A percentile compares a stretch with the other conserved stretches of the same genome.
phyloP scores from a whole-genome alignment of 2,113 vertebrate genomes.

The Trogon surrucura region DNA sequence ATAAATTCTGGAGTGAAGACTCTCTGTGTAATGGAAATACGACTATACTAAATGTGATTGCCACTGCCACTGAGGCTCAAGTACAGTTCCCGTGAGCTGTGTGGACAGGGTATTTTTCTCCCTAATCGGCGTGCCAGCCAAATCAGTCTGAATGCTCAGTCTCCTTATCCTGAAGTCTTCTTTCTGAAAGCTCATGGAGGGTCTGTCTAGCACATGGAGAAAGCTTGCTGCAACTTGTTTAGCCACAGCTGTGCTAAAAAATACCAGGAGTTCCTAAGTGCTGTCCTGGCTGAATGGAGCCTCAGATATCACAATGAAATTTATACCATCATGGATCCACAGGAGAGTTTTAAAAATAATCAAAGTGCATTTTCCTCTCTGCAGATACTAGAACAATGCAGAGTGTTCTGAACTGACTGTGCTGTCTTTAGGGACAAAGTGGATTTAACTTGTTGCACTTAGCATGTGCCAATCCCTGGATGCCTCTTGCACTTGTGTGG shows the following conservation, averaged over 20 bases:
- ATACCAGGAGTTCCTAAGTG: not conserved
- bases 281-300: not conserved
- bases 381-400: not conserved
- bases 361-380: not conserved
- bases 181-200: not conserved
- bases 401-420: not conserved
- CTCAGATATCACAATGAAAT: not conserved
- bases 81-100: not conserved
- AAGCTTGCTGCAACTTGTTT: not conserved
- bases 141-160: not conserved
- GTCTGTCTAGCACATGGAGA: not conserved
- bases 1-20: slow-evolving; percentile 24
- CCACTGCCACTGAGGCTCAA: not conserved
- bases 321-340: not conserved
- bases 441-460: not conserved
- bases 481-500: not conserved
- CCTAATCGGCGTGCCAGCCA: not conserved
- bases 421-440: not conserved
- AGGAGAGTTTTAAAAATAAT: not conserved
- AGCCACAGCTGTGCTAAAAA: not conserved
- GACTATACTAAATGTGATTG: not conserved
- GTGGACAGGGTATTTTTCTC: not conserved
- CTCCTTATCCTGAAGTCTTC: not conserved
- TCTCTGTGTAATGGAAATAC: not conserved
- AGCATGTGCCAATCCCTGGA: accelerated